Evolutionary conservation across 2,888 invertebrate genomes (phyloP), one percentile per base, ranked within the genome.

Genomic region (Epistrophe eligans): DNA sequence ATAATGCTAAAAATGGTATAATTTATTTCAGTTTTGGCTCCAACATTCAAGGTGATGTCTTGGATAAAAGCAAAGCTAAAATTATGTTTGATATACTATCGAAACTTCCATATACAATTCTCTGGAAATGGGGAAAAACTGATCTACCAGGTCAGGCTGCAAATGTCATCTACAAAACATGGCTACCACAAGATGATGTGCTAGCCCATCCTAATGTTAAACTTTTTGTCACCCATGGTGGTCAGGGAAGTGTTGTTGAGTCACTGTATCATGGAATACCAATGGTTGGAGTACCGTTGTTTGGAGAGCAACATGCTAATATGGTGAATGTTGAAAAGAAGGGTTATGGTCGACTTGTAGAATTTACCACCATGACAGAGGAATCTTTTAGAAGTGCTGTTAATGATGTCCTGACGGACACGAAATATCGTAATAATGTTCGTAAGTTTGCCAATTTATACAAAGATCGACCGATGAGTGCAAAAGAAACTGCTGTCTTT

Each of bases 191-290:
- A 90, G 95, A 95, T 90, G 96, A 96, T 91, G 94, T 97, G 90
- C 92, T 97, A 79, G 95, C 96, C 48, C 96, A 96, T 90, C 94
- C 95, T 6, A 96, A 95, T 91, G 94, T 96, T 24, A 94, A 95
- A 57, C 71, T 90, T 0, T 90, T 90, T 35, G 77, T 90, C 9
- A 89, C 89, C 1, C 89, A 89, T 40, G 89, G 91, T n/a, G 96
- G 96, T 15, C 93, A 96, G 0, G 94, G 96, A 50, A 96, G 96
- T 89, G 95, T 96, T 93, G 96, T 95, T 90, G 96, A 96, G 91
- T 96, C 96, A 0, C 95, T 96, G 38, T 96, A 95, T 92, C 96
- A 96, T 90, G 96, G 95, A 4, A 95, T 96, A 0, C 96, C 96
- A 1, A 95, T 96, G 1, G 95, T 96, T 40, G 95, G 95, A 0